A percentile compares a stretch with the other conserved stretches of the same genome.
These are phyloP conservation scores for Gryllus longicercus DNA, from an alignment of 2,888 invertebrate species.

Conservation along the genomic window DNA sequence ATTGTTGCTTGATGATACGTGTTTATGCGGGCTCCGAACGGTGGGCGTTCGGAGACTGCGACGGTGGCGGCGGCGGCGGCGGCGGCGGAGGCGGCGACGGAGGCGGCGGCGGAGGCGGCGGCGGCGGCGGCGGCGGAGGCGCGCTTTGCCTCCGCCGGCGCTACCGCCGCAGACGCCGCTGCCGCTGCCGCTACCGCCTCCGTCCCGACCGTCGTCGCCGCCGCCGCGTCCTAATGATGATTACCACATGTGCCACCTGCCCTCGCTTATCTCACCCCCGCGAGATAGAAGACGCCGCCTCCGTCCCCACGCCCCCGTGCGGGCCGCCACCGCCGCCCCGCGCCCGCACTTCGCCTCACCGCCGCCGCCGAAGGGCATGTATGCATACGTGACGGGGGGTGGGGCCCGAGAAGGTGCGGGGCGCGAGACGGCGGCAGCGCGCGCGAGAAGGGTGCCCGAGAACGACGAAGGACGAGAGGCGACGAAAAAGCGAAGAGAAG, in stretches of 20 bases:
- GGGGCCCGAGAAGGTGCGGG: too few species aligned
- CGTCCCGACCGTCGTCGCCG: neutral
- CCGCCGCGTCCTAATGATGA: neutral
- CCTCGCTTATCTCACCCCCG: neutral
- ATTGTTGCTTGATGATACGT: conserved; percentile 19
- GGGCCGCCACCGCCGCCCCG: neutral
- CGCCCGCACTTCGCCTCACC: neutral
- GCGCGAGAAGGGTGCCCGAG: too few species aligned
- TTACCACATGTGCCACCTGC: conserved; percentile 18
- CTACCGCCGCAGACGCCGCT: neutral
- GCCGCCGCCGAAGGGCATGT: neutral
- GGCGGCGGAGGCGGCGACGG: neutral
- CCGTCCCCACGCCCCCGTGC: neutral
- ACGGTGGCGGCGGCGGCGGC: too few species aligned
- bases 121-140: neutral
- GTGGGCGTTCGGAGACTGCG: neutral
- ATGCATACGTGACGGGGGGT: neutral
- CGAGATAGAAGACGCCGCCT: neutral
- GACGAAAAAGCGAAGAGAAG: conserved; percentile 21
- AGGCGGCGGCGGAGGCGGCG: too few species aligned
- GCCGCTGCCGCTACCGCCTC: neutral
- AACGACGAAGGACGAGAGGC: conserved; percentile 6
- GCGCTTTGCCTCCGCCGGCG: neutral
- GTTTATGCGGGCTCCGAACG: conserved; percentile 3
- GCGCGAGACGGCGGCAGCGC: too few species aligned